phyloP scores from a whole-genome alignment of 2,797 vertebrate genomes.

The Sebastes minor region DNA sequence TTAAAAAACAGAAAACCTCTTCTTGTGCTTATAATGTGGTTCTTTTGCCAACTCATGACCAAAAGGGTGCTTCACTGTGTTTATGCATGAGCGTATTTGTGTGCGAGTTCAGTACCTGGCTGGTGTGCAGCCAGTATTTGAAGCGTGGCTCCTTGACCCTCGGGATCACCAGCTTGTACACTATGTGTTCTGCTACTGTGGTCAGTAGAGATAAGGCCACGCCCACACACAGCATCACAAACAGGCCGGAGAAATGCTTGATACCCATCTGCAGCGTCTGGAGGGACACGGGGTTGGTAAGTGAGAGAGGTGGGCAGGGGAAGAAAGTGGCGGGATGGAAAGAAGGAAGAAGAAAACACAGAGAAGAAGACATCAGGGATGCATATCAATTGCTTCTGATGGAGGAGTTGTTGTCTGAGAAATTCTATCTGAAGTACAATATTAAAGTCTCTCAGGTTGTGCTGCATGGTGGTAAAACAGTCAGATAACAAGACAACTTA shows the following conservation, averaged over 20 bases:
- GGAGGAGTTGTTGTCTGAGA: background rate
- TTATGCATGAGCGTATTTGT: background rate
- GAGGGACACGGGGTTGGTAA: background rate
- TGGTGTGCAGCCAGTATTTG: constrained; percentile 98
- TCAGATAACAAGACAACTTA: background rate
- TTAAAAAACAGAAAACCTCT: too few relatives aligned
- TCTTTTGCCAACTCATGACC: background rate
- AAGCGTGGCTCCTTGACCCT: constrained; percentile 92
- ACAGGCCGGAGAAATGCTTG: constrained; percentile 97
- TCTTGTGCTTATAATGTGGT: background rate
- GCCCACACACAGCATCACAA: constrained; percentile 95
- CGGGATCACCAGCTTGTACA: constrained; percentile 92
- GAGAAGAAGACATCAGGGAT: background rate
- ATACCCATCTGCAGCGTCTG: constrained; percentile 99
- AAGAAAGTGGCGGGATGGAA: background rate
- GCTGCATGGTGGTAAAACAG: background rate
- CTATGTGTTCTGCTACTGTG: constrained; percentile 92
- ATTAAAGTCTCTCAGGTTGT: background rate
- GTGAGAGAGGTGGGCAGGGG: background rate
- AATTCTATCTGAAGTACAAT: background rate
- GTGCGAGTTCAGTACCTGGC: constrained; percentile 85
- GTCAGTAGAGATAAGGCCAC: constrained; percentile 94
- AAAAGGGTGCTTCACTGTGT: background rate
- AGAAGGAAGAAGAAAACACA: background rate
- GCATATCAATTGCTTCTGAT: background rate